phyloP scores from a whole-genome alignment of 2,113 vertebrate genomes.

The Scomber japonicus region DNA sequence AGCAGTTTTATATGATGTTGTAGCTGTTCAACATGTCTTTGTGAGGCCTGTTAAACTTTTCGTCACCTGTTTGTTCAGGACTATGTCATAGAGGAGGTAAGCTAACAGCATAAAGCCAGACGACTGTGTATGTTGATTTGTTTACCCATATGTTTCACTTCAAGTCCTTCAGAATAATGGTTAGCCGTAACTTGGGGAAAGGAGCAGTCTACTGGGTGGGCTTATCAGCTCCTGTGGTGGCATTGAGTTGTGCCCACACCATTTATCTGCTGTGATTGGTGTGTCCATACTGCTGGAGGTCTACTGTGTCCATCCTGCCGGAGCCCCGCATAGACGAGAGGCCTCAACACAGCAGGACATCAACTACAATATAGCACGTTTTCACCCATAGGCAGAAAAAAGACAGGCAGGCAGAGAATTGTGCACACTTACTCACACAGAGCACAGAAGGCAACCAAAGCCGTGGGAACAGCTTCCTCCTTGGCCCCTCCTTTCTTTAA shows the following conservation, averaged over 20 bases:
- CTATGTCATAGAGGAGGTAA: not conserved
- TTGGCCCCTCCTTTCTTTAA: conserved; percentile 32
- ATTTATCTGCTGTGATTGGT: conserved; percentile 80
- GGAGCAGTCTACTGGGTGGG: conserved; percentile 76
- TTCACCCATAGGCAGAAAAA: conserved; percentile 59
- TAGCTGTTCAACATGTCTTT: not conserved
- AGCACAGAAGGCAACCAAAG: conserved; percentile 56
- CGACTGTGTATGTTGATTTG: conserved; percentile 39
- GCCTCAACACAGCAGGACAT: conserved; percentile 73
- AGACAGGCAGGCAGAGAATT: conserved; percentile 56
- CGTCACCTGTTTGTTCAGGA: not conserved
- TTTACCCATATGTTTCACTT: conserved; percentile 63
- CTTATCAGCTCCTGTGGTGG: conserved; percentile 73
- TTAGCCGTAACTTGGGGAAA: conserved; percentile 55
- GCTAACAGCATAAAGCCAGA: not conserved
- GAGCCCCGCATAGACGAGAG: conserved; percentile 71
- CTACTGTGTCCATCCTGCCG: conserved; percentile 73
- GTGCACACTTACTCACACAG: conserved; percentile 60
- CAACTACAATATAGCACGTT: conserved; percentile 69
- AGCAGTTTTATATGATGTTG: not conserved
- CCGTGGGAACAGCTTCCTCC: conserved; percentile 63
- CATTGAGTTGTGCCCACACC: conserved; percentile 78
- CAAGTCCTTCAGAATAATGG: conserved; percentile 75
- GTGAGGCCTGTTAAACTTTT: conserved; percentile 6
- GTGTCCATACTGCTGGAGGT: conserved; percentile 67